These are phyloP conservation scores for Smittia sp. DNA, from an alignment of 2,888 invertebrate species.

Conservation along the genomic window DNA sequence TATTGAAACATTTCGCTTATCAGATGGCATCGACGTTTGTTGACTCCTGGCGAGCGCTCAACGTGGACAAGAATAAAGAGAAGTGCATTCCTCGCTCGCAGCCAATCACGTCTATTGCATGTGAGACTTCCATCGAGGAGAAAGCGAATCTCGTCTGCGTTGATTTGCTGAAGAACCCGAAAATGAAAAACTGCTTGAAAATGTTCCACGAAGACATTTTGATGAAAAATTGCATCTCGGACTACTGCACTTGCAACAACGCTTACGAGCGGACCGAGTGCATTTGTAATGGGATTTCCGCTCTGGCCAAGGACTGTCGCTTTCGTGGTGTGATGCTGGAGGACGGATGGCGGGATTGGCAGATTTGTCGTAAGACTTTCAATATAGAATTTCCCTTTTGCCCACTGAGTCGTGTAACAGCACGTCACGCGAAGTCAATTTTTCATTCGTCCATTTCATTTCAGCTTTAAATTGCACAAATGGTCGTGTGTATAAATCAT, in stretches of 20 bases:
- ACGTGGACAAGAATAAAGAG: constrained; percentile 46
- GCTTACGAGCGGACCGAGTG: constrained; percentile 61
- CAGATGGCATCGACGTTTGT: constrained; percentile 49
- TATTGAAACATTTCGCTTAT: constrained; percentile 45
- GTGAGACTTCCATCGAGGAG: constrained; percentile 47
- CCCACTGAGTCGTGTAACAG: constrained; percentile 14
- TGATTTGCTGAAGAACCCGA: constrained; percentile 62
- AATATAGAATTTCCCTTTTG: constrained; percentile 12
- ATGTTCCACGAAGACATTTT: constrained; percentile 65
- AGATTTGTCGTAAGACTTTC: constrained; percentile 74
- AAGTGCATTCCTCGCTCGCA: constrained; percentile 45
- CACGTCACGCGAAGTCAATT: constrained; percentile 9
- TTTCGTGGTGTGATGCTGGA: constrained; percentile 63
- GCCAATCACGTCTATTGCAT: neutral
- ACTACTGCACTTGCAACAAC: constrained; percentile 70
- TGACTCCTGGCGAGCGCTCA: constrained; percentile 49
- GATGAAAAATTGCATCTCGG: constrained; percentile 72
- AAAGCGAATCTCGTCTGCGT: constrained; percentile 63
- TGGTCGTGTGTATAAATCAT: constrained; percentile 73
- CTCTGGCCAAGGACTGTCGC: constrained; percentile 74
- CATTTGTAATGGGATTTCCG: constrained; percentile 72
- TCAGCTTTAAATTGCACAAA: constrained; percentile 73
- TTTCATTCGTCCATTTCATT: constrained; percentile 28
- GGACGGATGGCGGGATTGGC: constrained; percentile 72
- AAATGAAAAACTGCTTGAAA: constrained; percentile 64